Evolutionary conservation across 2,888 invertebrate species (phyloP).

Genomic region (Coronaproctus castanopsis): DNA sequence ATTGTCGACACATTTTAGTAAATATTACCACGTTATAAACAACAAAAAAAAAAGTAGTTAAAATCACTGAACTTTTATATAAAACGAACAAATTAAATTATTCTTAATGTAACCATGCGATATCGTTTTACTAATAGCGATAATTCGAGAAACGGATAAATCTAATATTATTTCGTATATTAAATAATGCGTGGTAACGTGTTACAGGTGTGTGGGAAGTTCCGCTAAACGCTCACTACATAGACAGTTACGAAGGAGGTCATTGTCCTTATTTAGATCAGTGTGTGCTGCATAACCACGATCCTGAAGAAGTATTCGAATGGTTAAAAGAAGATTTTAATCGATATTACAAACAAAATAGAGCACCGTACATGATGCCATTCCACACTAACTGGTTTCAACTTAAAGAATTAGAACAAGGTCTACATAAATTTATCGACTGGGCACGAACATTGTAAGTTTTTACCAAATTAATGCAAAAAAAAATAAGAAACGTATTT

Average conservation of each 20-base stretch:
- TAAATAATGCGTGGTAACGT: no score
- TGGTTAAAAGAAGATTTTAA: slow-evolving; percentile 79
- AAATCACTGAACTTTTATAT: no score
- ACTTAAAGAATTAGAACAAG: slow-evolving; percentile 58
- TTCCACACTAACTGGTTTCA: slow-evolving; percentile 96
- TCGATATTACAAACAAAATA: slow-evolving; percentile 38
- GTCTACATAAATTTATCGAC: slow-evolving; percentile 64
- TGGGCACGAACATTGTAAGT: slow-evolving; percentile 55
- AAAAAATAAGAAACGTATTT: background rate
- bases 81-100: no score
- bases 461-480: slow-evolving; percentile 4
- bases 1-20: no score
- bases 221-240: slow-evolving; percentile 72
- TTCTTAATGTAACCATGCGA: no score
- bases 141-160: no score
- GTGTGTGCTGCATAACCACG: slow-evolving; percentile 75
- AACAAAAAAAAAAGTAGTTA: no score
- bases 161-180: no score
- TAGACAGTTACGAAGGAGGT: slow-evolving; percentile 72
- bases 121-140: no score
- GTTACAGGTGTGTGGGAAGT: slow-evolving; percentile 75
- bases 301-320: slow-evolving; percentile 53
- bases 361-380: slow-evolving; percentile 84
- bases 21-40: no score
- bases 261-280: slow-evolving; percentile 83